These are phyloP conservation scores for Leucozona laternaria DNA, from an alignment of 2,888 invertebrate species.

Conservation along the genomic window DNA sequence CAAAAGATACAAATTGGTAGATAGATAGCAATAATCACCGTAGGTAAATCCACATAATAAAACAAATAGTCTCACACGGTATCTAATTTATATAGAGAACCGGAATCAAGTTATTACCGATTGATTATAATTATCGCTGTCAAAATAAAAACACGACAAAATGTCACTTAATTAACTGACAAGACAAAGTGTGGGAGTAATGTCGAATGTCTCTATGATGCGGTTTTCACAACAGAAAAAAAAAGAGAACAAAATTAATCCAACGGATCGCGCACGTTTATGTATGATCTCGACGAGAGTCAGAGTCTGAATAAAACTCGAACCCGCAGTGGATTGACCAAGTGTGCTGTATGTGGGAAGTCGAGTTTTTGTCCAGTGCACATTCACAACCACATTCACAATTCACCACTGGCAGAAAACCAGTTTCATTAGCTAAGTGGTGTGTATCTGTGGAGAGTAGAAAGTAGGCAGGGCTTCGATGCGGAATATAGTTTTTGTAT, in stretches of 20 bases:
- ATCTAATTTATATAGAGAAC: background rate
- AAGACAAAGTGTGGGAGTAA: constrained; percentile 17
- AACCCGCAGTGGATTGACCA: constrained; percentile 79
- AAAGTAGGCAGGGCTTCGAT: constrained; percentile 38
- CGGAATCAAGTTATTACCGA: constrained; percentile 50
- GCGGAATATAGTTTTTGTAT: constrained; percentile 46
- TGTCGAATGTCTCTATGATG: constrained; percentile 22
- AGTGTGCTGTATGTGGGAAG: constrained; percentile 76
- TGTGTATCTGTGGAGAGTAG: constrained; percentile 2
- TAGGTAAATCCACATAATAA: constrained; percentile 63
- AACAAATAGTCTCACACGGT: constrained; percentile 24
- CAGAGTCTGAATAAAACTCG: constrained; percentile 82
- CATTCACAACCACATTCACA: constrained; percentile 26
- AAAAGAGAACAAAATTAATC: constrained; percentile 50
- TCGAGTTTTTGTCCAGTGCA: constrained; percentile 60
- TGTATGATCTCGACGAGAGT: constrained; percentile 82
- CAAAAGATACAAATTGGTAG: constrained; percentile 25
- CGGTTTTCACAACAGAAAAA: constrained; percentile 39
- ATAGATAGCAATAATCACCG: constrained; percentile 54
- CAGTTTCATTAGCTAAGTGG: constrained; percentile 49
- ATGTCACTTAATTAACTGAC: constrained; percentile 51
- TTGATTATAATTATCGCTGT: constrained; percentile 54
- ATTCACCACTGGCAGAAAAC: constrained; percentile 46
- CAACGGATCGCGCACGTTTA: constrained; percentile 79
- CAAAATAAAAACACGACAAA: constrained; percentile 57